Evolutionary conservation across 2,888 invertebrate species (phyloP), one percentile per base, ranked within the genome.

Genomic region (Cheilosia vulpina): DNA sequence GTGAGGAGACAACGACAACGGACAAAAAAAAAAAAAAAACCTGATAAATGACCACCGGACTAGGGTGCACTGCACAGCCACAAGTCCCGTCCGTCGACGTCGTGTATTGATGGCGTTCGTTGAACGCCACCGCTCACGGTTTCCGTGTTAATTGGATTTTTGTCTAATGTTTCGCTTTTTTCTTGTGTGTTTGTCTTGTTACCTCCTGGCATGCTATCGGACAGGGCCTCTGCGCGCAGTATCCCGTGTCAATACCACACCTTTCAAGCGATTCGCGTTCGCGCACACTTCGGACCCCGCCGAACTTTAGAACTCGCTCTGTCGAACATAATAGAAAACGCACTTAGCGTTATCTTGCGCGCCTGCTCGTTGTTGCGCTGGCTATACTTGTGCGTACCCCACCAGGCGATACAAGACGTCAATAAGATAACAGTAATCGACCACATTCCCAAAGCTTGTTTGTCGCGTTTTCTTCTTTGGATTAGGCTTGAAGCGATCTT

Each of bases 101-200:
- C 34, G 63, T 43, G 63, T 65, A 84, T 79, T 75, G 81, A 85
- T 81, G 76, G 81, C 81, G 75, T 71, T 57, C 81, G 55, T 72
- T 57, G 76, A 75, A 85, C 81, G 75, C 85, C 85, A 81, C 73
- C 63, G 83, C 81, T 89, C 89, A 89, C 89, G 89, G 89, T 89
- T 90, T 88, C 89, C 89, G 90, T 91, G 90, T 90, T 91, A 91
- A 90, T 91, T 90, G 90, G 90, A 90, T 90, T 90, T 91, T 90
- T 91, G 89, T 90, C 90, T 90, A 91, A 91, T 90, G 90, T 90
- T 89, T 89, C 88, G 88, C 5, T 17, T 27, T 77, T 72, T 57
- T 58, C 31, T 41, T 41, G 13, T 73, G 45, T 71, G 57, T 57
- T 52, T 57, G 38, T 17, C 62, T 47, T 76, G 73, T 84, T 85